Base-by-base conservation (phyloP, 2,797 vertebrate genomes). In the Tokudaia muenninki region DNA sequence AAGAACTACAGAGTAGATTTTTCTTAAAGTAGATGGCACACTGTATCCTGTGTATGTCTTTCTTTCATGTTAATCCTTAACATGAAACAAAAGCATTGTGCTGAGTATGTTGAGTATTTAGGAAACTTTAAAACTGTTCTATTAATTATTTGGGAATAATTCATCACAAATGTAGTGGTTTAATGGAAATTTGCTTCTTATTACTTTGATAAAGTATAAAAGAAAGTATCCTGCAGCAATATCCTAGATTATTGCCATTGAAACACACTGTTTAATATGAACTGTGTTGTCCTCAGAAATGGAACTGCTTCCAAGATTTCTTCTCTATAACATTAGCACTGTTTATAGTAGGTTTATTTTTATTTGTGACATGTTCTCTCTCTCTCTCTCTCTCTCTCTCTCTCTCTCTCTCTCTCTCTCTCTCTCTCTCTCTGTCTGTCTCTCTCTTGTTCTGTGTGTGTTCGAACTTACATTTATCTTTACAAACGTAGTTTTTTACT, bases 71-170 rank as follows among this genome's bases (percentile, higher is more conserved):
- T 82, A 26, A 59, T 37, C 50, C 67, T 14, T 7, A 87, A 8
- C 9, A 10, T 16, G 31, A 37, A 50, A n/a, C 57, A 91, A 91
- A 93, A 55, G 22, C 12, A 41, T 41, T 34, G 5, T 26, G 72
- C 37, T 47, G 61, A 63, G 22, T 80, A 21, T 34, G 9, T 41
- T 80, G 34, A 94, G 31, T 78, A 74, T 70, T 95, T 52, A 21
- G 61, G 59, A 78, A 92, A 61, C 77, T 75, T 94, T 88, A 47
- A 82, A 47, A 80, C 41, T 87, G 8, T 63, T 90, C 63, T 93
- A n/a, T 50, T 74, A 88, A 6, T 14, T 87, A 17, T 3, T 50
- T 93, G 65, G 4, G 74, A 89, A 86, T 84, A 82, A 91, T 89
- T 13, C 19, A 67, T 24, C 86, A 65, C 41, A 96, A 87, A 67